Conservation (phyloP, 2,113 vertebrate genomes). For the Myrmophylax atrothorax region DNA sequence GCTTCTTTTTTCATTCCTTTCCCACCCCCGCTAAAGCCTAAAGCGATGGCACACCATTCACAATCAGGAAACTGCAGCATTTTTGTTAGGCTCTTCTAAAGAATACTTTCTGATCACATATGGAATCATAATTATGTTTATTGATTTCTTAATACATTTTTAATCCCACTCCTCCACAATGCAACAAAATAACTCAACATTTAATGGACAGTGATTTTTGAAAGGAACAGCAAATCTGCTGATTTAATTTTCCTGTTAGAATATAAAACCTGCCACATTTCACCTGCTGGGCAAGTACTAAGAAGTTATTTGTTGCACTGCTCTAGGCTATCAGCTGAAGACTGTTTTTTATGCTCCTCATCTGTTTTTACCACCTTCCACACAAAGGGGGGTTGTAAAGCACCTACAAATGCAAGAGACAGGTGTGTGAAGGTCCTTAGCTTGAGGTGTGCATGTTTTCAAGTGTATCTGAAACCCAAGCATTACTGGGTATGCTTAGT, state of each 20-base stretch:
- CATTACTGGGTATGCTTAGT: neutral
- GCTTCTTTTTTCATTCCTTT: neutral
- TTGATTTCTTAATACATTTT: neutral
- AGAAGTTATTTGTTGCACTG: neutral
- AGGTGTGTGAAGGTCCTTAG: neutral
- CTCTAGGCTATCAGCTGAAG: neutral
- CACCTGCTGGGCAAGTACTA: neutral
- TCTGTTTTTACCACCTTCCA: neutral
- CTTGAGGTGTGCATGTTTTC: neutral
- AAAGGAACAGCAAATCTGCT: neutral
- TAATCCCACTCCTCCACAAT: conserved; percentile 14
- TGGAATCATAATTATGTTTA: neutral
- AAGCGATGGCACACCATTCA: neutral
- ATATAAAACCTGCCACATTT: neutral
- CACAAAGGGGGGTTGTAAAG: neutral
- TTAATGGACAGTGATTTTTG: neutral
- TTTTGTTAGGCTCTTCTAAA: neutral
- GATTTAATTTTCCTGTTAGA: neutral
- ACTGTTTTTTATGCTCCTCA: neutral
- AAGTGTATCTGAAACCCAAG: neutral
- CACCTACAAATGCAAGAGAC: neutral
- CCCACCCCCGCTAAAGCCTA: too few species aligned
- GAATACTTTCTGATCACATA: neutral
- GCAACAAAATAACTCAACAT: neutral
- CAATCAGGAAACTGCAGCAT: neutral